A percentile compares a stretch with the other conserved stretches of the same genome.
phyloP scores from a whole-genome alignment of 2,888 invertebrate genomes.

The Cosmia trapezina region DNA sequence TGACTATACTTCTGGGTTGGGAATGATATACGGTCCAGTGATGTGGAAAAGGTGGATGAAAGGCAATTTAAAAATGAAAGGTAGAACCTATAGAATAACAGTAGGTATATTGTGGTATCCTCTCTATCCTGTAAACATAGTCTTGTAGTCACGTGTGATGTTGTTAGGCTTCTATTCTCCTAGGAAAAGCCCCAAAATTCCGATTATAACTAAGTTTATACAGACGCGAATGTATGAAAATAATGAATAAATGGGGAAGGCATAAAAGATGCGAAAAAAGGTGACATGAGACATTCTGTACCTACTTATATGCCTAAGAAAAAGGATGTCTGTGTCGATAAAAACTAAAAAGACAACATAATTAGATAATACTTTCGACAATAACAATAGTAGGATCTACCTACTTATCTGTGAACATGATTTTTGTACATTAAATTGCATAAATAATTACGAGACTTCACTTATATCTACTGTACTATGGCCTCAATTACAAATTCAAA shows the following conservation, averaged over 20 bases:
- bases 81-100: background rate
- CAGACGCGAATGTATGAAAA: background rate
- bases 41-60: conserved; percentile 10
- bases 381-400: background rate
- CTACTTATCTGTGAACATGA: background rate
- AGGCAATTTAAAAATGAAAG: conserved; percentile 1
- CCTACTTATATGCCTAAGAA: background rate
- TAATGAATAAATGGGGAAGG: background rate
- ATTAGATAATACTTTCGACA: background rate
- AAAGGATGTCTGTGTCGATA: background rate
- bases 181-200: background rate
- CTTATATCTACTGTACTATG: conserved; percentile 20
- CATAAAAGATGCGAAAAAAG: background rate
- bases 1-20: conserved; percentile 7
- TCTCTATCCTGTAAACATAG: background rate
- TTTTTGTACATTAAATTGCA: conserved; percentile 10
- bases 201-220: background rate
- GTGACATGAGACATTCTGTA: background rate
- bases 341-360: background rate
- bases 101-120: background rate
- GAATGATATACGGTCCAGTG: background rate
- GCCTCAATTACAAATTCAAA: background rate
- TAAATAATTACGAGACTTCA: background rate
- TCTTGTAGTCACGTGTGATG: background rate
- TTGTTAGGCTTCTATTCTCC: background rate